A percentile compares a stretch with the other conserved stretches of the same genome.
Conservation (phyloP, 2,113 vertebrate species). For the Sebastes schlegelii region DNA sequence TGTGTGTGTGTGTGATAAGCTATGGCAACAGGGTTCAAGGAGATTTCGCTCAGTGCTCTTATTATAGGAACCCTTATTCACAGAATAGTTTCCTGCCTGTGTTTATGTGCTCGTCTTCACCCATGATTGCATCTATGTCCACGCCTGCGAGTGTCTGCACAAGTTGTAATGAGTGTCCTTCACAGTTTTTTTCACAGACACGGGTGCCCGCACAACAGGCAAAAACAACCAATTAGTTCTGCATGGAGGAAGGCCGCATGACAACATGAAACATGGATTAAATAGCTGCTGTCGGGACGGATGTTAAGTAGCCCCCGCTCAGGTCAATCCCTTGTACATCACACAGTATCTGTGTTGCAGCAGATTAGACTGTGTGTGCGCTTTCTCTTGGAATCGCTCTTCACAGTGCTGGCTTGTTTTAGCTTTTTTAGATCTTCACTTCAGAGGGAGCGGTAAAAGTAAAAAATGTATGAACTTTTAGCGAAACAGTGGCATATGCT, state of each 20-base stretch:
- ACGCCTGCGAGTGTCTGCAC: conserved; percentile 2
- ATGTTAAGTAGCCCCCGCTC: conserved; percentile 39
- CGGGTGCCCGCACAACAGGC: conserved; percentile 46
- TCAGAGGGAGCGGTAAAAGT: conserved; percentile 13
- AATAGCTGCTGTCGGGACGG: conserved; percentile 55
- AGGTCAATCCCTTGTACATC: conserved; percentile 62
- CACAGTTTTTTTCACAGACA: conserved; percentile 47
- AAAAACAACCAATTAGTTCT: conserved; percentile 80
- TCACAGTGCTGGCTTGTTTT: conserved; percentile 28
- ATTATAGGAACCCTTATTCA: conserved; percentile 19
- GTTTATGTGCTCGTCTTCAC: conserved; percentile 36
- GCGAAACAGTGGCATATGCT: neutral
- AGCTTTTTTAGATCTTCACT: conserved; percentile 37
- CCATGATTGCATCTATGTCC: conserved; percentile 39
- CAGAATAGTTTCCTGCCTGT: conserved; percentile 23
- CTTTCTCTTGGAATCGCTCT: conserved; percentile 32
- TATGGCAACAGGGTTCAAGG: conserved; percentile 63
- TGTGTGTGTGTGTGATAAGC: conserved; percentile 41
- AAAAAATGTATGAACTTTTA: conserved; percentile 38
- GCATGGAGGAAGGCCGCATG: conserved; percentile 45
- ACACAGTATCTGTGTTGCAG: conserved; percentile 38
- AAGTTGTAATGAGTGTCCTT: conserved; percentile 73
- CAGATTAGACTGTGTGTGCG: conserved; percentile 46
- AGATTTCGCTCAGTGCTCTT: conserved; percentile 57
- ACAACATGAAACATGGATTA: conserved; percentile 71